Evolutionary conservation across 2,888 invertebrate species (phyloP), one percentile per base, ranked within the genome.

Genomic region (Exephanes ischioxanthus): DNA sequence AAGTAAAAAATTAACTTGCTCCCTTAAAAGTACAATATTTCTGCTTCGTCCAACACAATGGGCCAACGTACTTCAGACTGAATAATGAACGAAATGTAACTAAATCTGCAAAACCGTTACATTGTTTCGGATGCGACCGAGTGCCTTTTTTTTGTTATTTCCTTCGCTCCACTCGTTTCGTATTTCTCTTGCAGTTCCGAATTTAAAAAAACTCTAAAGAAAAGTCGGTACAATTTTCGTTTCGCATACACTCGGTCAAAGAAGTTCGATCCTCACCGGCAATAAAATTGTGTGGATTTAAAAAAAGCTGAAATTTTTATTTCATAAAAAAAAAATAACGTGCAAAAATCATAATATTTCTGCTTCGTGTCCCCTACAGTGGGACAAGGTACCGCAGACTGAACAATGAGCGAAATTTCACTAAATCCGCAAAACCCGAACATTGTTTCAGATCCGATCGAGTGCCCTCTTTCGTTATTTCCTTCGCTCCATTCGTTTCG

Each of bases 361-460:
- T 41, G 7, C 11, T 9, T 41, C 11, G 41, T 45, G 14, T 16
- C 14, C 45, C 0, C 14, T 4, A 16, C 45, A 48, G 4, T 16
- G 45, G 45, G 16, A 16, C 45, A 16, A 48, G 45, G 4, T 4
- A 16, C 45, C 14, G 3, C 14, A 4, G 0, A 16, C 5, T 1
- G 3, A 26, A 14, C 4, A 26, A 58, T 14, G 58, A 58, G 3
- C 11, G 26, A 22, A 26, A 22, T 22, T 58, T 26, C 58, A 48
- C 48, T 37, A 4, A 33, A 63, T 63, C 63, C 16, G 67, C 61
- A 26, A 79, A 30, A 53, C 26, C 53, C 3, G 48, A 83, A 83
- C 30, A 80, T 80, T 73, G 61, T 79, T 79, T 58, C 11, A 9
- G 41, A 41, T 41, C 66, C n/a, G 55, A 19, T 45, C 16, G 72